phyloP scores from a whole-genome alignment of 1,140 invertebrate genomes.

The Scylla paramamosain region DNA sequence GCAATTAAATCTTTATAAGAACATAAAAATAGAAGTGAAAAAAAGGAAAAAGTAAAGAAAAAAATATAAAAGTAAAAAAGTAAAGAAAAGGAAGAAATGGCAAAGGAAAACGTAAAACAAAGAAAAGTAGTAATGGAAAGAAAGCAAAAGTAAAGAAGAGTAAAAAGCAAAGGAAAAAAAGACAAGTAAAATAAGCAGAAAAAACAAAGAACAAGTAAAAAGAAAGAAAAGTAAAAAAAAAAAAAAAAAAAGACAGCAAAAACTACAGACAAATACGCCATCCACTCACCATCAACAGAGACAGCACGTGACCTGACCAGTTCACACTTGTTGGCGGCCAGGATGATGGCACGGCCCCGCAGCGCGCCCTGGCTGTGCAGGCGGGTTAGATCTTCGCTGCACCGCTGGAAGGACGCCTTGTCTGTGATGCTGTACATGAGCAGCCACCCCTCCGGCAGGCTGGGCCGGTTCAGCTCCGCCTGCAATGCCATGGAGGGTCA shows the following conservation, averaged over 20 bases:
- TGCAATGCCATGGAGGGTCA: slow-evolving; percentile 79
- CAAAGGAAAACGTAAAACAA: background rate
- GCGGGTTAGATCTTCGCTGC: slow-evolving; percentile 87
- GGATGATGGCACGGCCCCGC: slow-evolving; percentile 88
- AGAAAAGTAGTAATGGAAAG: background rate
- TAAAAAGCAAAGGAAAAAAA: background rate
- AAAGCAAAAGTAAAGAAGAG: background rate
- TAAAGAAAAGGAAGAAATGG: background rate
- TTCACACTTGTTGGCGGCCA: slow-evolving; percentile 98
- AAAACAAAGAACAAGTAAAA: background rate
- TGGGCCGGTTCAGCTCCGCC: slow-evolving; percentile 87
- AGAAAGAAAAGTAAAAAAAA: too few species aligned
- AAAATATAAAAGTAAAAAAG: background rate
- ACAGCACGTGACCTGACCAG: slow-evolving; percentile 94
- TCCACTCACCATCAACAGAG: slow-evolving; percentile 88
- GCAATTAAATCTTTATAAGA: too few species aligned
- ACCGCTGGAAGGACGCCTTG: slow-evolving; percentile 91
- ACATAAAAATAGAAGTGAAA: background rate
- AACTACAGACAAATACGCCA: too few species aligned
- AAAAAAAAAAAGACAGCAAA: too few species aligned
- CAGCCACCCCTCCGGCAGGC: slow-evolving; percentile 90
- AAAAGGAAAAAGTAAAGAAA: background rate
- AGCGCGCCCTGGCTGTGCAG: slow-evolving; percentile 89
- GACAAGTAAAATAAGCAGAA: background rate
- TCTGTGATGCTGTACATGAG: slow-evolving; percentile 95